Evolutionary conservation across 2,797 vertebrate species (phyloP).

Genomic region (Halcyon badia): DNA sequence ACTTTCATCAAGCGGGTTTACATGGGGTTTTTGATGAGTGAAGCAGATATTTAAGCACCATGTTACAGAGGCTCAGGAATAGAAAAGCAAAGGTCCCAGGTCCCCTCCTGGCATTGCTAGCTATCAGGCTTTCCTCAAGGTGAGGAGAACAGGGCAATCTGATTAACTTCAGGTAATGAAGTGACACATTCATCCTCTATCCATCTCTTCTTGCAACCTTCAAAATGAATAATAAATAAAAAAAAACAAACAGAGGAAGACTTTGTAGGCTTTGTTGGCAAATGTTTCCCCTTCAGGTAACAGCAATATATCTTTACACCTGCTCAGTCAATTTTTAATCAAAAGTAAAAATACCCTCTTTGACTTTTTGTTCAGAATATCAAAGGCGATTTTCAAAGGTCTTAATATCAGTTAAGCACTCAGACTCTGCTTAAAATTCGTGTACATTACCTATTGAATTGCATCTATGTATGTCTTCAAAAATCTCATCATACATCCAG

Average conservation of each 20-base stretch:
- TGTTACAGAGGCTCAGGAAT: neutral
- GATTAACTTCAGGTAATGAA: constrained; percentile 26
- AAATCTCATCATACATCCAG: neutral
- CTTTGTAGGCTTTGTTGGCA: neutral
- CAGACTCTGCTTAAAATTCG: neutral
- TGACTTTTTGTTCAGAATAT: constrained; percentile 50
- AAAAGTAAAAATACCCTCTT: constrained; percentile 25
- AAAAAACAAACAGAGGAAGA: neutral
- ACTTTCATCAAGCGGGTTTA: neutral
- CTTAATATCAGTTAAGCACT: constrained; percentile 8
- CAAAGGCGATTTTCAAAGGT: constrained; percentile 40
- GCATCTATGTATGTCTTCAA: neutral
- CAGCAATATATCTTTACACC: neutral
- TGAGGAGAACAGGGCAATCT: neutral
- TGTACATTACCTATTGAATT: neutral
- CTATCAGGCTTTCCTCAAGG: neutral
- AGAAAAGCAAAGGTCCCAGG: neutral
- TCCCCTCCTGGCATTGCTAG: neutral
- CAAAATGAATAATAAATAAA: constrained; percentile 25
- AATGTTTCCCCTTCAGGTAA: neutral
- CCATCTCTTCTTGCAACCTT: neutral
- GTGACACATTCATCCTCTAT: neutral
- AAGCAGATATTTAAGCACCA: neutral
- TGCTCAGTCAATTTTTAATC: constrained; percentile 38
- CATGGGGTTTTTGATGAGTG: neutral